Evolutionary conservation across 2,888 invertebrate genomes (phyloP), one percentile per base, ranked within the genome.

Genomic region (Falcaria lacertinaria): DNA sequence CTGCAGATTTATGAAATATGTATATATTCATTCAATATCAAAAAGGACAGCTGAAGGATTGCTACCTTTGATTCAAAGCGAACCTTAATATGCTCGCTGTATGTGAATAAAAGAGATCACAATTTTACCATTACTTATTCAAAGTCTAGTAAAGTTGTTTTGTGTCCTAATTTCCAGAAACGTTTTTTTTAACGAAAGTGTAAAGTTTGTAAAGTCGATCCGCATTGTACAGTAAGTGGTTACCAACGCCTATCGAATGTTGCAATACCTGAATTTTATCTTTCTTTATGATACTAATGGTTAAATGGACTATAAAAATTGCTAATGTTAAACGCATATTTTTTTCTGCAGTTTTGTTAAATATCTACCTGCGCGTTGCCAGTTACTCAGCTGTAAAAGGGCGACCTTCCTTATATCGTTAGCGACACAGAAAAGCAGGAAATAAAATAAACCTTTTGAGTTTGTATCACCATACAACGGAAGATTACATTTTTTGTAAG

Each of bases 361-460:
- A 28, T 11, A 11, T 28, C 1, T 28, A 28, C 28, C 28, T 28
- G 6, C 2, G 11, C 11, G 28, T 11, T 11, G 1, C 11, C 11
- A 28, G 60, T 59, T 67, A 66, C 61, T 62, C 60, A 57, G 52
- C 55, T 45, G 60, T 61, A 61, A 65, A 67, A 68, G 60, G 59
- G 57, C 57, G 53, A 52, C 57, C 57, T 60, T 60, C 55, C 59
- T 47, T 49, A 58, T 59, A 58, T 69, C 69, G 68, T 69, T 69
- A 69, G 60, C 58, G 55, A 55, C 53, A 50, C 49, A 54, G 60
- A 55, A 68, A 56, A 65, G 59, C 57, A 60, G 60, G 58, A 69
- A 66, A 64, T 58, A 59, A 54, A 54, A 62, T 55, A 59, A 64
- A 60, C 56, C 62, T 63, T 60, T 62, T 50, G 47, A 45, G 57